Conservation (phyloP, 2,888 invertebrate species). For the Ophioninae sp. region DNA sequence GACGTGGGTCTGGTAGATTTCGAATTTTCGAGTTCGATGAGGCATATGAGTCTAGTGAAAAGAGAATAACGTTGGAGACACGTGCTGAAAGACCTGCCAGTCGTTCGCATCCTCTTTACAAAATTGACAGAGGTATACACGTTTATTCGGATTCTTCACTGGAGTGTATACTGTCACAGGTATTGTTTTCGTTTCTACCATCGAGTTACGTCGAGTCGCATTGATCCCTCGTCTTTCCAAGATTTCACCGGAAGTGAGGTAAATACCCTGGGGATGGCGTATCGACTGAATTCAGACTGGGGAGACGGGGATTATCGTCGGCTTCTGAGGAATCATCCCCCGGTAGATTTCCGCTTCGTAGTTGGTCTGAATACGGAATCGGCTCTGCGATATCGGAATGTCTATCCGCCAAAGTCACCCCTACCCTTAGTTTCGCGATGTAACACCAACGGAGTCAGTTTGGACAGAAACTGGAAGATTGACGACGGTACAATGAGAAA, state of each 20-base stretch:
- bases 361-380: slow-evolving; percentile 9
- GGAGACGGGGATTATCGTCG: slow-evolving; percentile 1
- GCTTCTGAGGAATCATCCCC: slow-evolving; percentile 14
- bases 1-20: slow-evolving; percentile 6
- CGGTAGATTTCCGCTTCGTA: slow-evolving; percentile 1
- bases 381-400: background rate
- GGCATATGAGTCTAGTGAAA: background rate
- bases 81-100: slow-evolving; percentile 16
- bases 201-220: slow-evolving; percentile 21
- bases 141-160: slow-evolving; percentile 2
- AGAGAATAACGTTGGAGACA: slow-evolving; percentile 12
- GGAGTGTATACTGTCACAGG: background rate
- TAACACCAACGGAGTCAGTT: background rate
- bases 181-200: slow-evolving; percentile 41
- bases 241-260: background rate
- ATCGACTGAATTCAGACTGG: slow-evolving; percentile 3
- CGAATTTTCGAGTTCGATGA: background rate
- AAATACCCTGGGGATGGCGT: slow-evolving; percentile 19
- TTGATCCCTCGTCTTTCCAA: slow-evolving; percentile 18
- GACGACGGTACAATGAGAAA: background rate
- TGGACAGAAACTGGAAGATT: background rate
- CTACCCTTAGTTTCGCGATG: background rate
- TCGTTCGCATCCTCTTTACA: background rate
- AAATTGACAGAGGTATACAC: slow-evolving; percentile 17
- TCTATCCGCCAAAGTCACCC: background rate